These are phyloP conservation scores for Trididemnum clinides DNA, from an alignment of 23 tunicate species.

Conservation along the genomic window DNA sequence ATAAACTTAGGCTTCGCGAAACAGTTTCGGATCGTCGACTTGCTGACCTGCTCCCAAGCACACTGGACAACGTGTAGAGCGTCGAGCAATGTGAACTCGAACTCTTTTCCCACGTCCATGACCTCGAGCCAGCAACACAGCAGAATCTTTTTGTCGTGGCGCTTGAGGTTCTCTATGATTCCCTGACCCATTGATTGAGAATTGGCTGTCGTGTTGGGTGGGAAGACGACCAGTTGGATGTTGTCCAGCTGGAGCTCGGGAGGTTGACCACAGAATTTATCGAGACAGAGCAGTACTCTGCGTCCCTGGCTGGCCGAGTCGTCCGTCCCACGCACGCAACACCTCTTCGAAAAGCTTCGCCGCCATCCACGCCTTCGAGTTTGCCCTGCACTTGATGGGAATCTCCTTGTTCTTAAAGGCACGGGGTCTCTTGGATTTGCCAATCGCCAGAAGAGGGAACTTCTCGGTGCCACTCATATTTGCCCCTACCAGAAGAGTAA, in stretches of 20 bases:
- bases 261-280: slow-evolving; percentile 35
- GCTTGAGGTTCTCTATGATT: slow-evolving; percentile 63
- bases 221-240: slow-evolving; percentile 40
- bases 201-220: slow-evolving; percentile 45
- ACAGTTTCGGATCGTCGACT: slow-evolving; percentile 43
- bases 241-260: slow-evolving; percentile 50
- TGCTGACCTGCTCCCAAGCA: slow-evolving; percentile 50
- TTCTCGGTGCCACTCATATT: slow-evolving; percentile 40
- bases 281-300: slow-evolving; percentile 51
- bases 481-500: slow-evolving; percentile 57
- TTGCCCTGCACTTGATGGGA: slow-evolving; percentile 37
- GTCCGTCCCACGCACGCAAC: slow-evolving; percentile 56
- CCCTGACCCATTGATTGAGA: slow-evolving; percentile 37
- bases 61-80: slow-evolving; percentile 20
- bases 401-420: slow-evolving; percentile 44
- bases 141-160: too few species aligned
- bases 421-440: slow-evolving; percentile 38
- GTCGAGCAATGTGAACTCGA: slow-evolving; percentile 51
- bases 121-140: too few species aligned
- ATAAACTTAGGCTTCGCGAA: slow-evolving; percentile 39
- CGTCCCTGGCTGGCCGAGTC: slow-evolving; percentile 52
- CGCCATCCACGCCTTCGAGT: slow-evolving; percentile 39
- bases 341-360: slow-evolving; percentile 48
- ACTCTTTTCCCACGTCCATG: slow-evolving; percentile 38
- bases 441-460: slow-evolving; percentile 56